Conservation (phyloP, 2,113 vertebrate species). For the Hypomesus transpacificus region DNA sequence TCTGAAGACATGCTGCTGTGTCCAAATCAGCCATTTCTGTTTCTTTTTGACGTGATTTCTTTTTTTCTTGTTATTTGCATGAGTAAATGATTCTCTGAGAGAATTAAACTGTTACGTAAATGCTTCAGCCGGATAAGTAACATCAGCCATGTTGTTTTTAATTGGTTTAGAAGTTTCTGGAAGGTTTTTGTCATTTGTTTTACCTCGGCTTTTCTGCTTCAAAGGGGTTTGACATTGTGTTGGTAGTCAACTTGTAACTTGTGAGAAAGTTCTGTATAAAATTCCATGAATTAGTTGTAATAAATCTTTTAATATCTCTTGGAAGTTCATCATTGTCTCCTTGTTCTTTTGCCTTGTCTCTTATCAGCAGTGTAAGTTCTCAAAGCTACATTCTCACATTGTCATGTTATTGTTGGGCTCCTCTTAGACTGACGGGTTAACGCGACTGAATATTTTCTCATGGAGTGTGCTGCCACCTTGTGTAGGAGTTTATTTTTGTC, state of each 20-base stretch:
- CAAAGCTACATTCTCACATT: too few species aligned
- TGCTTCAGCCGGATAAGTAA: conserved; percentile 61
- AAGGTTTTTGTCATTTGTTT: conserved; percentile 55
- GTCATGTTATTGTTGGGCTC: not conserved
- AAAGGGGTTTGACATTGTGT: conserved; percentile 67
- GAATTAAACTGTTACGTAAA: conserved; percentile 88
- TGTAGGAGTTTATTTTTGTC: conserved; percentile 35
- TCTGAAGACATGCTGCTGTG: conserved; percentile 61
- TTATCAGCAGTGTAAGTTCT: too few species aligned
- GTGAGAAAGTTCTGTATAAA: conserved; percentile 73
- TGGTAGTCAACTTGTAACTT: conserved; percentile 71
- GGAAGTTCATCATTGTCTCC: conserved; percentile 40
- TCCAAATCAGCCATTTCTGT: conserved; percentile 38
- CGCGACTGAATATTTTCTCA: not conserved
- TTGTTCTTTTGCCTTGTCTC: conserved; percentile 11
- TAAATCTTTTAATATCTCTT: conserved; percentile 80
- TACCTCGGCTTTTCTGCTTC: conserved; percentile 46
- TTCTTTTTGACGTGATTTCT: conserved; percentile 64
- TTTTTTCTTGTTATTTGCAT: conserved; percentile 94
- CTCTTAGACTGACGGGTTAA: not conserved
- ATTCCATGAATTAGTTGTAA: conserved; percentile 69
- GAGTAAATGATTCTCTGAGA: conserved; percentile 90
- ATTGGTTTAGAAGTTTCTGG: conserved; percentile 38
- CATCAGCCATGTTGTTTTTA: conserved; percentile 55
- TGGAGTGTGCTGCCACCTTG: conserved; percentile 68